phyloP scores from a whole-genome alignment of 2,113 vertebrate species.

The Chitala chitala region DNA sequence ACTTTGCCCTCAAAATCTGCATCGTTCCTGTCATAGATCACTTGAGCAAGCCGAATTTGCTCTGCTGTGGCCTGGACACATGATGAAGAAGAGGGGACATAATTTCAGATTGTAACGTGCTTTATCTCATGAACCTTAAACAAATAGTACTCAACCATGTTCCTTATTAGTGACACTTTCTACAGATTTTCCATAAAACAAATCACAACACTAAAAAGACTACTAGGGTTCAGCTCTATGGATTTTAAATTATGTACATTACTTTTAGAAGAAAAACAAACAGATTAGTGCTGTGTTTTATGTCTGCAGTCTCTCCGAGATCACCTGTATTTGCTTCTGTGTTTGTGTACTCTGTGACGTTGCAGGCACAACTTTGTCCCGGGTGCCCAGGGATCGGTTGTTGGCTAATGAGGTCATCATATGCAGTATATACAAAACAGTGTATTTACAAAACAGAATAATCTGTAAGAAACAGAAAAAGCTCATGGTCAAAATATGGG shows the following conservation, averaged over 20 bases:
- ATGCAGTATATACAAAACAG: slow-evolving; percentile 99
- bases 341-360: slow-evolving; percentile 79
- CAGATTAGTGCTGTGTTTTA: not conserved
- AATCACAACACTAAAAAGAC: no score
- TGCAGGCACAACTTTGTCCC: slow-evolving; percentile 79
- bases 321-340: slow-evolving; percentile 79
- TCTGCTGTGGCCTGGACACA: slow-evolving; percentile 84
- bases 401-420: slow-evolving; percentile 97
- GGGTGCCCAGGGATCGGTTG: slow-evolving; percentile 80
- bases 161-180: no score
- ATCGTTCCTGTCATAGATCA: slow-evolving; percentile 96
- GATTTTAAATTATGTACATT: no score
- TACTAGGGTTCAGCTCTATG: no score
- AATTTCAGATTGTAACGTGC: not conserved
- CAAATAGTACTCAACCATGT: not conserved
- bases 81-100: not conserved
- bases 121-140: not conserved
- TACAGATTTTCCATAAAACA: no score
- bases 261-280: no score
- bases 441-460: slow-evolving; percentile 98
- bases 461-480: slow-evolving; percentile 57
- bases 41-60: slow-evolving; percentile 92
- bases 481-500: not conserved
- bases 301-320: slow-evolving; percentile 20
- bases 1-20: slow-evolving; percentile 94